These are phyloP conservation scores for Nannobrachium achirus DNA, from an alignment of 2,113 vertebrate genomes.

Conservation along the genomic window DNA sequence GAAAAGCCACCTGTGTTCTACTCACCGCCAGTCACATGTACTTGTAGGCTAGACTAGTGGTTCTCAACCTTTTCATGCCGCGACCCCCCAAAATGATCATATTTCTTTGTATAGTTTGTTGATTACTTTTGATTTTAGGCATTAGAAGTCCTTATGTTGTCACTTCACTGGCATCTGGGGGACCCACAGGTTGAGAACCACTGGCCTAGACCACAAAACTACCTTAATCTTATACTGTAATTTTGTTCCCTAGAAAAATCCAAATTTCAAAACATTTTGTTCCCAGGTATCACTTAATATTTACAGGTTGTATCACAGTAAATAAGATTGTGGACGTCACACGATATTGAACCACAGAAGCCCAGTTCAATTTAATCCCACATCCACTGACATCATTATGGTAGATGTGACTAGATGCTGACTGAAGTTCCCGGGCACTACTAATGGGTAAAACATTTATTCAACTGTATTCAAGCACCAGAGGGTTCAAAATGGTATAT, in stretches of 20 bases:
- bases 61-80: not conserved
- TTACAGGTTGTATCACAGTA: constrained; percentile 35
- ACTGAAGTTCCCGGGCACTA: constrained; percentile 18
- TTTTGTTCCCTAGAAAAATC: no score
- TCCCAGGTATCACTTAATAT: constrained; percentile 42
- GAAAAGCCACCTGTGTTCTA: constrained; percentile 30
- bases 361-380: constrained; percentile 31
- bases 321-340: constrained; percentile 34
- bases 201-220: no score
- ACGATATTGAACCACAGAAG: constrained; percentile 38
- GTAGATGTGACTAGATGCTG: constrained; percentile 21
- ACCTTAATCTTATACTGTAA: no score
- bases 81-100: no score
- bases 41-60: not conserved
- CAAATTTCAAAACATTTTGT: not conserved
- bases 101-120: no score
- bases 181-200: no score
- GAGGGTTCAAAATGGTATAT: not conserved
- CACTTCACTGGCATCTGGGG: no score
- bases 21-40: constrained; percentile 28
- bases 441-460: constrained; percentile 28
- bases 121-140: no score
- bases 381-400: constrained; percentile 31
- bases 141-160: no score
- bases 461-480: constrained; percentile 14